phyloP scores from a whole-genome alignment of 2,113 vertebrate genomes.

The Odocoileus virginianus region DNA sequence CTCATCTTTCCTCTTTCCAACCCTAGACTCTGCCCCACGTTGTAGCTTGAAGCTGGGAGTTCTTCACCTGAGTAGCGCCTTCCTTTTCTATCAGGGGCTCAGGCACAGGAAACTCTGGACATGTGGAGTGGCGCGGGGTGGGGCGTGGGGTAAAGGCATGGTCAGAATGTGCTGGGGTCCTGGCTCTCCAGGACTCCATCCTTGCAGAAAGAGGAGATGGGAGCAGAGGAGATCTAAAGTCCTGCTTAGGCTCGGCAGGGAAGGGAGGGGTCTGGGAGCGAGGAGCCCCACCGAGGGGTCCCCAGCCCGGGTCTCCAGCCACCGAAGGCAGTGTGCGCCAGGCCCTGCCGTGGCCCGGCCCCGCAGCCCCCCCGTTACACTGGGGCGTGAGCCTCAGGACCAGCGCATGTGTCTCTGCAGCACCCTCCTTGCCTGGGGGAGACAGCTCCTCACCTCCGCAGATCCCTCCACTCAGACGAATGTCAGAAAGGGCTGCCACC shows the following conservation, averaged over 20 bases:
- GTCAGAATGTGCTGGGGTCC: not conserved
- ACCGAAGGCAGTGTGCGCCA: not conserved
- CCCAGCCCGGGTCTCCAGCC: not conserved
- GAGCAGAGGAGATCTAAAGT: not conserved
- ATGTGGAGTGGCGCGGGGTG: rapidly evolving
- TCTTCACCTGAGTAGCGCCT: not conserved
- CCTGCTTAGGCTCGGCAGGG: not conserved
- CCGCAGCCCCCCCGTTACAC: not conserved
- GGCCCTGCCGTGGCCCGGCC: not conserved
- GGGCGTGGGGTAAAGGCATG: not conserved
- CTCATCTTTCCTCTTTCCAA: not conserved
- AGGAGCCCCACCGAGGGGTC: not conserved
- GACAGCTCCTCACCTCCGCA: not conserved
- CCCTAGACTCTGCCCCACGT: not conserved
- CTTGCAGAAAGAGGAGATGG: not conserved
- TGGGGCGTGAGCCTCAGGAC: not conserved
- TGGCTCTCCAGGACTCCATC: not conserved
- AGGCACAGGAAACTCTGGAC: not conserved
- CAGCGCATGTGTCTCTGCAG: not conserved
- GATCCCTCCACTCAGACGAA: not conserved
- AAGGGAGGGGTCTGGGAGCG: not conserved
- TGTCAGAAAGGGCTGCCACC: rapidly evolving
- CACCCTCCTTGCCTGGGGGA: not conserved
- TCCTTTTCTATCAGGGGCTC: not conserved
- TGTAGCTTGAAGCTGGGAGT: not conserved